A percentile compares a stretch with the other conserved stretches of the same genome.
These are phyloP conservation scores for Ahaetulla prasina DNA, from an alignment of 2,113 vertebrate species.

Conservation along the genomic window DNA sequence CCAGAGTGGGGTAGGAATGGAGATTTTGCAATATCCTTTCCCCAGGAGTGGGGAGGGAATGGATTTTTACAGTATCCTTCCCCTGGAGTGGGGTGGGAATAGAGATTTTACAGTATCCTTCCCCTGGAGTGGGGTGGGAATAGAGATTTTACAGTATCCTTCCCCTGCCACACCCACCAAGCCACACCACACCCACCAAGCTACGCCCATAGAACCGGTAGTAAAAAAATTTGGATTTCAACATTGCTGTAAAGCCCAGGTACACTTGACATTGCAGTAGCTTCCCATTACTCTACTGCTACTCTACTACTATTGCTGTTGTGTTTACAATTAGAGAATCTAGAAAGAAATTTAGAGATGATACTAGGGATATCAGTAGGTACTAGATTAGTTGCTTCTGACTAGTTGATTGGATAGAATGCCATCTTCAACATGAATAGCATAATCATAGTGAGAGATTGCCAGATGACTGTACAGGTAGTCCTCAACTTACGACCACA, in stretches of 20 bases:
- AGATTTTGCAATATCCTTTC: too few species aligned
- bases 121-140: too few species aligned
- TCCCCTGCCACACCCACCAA: too few species aligned
- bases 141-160: too few species aligned
- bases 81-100: too few species aligned
- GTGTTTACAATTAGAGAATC: not conserved
- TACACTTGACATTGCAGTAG: not conserved
- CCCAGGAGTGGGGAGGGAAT: too few species aligned
- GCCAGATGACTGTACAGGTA: not conserved
- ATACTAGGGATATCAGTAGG: not conserved
- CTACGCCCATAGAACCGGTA: too few species aligned
- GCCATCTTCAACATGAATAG: not conserved
- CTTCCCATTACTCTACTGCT: not conserved
- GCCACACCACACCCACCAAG: too few species aligned
- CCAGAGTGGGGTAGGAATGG: too few species aligned
- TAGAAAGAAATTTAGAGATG: not conserved
- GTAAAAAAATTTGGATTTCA: too few species aligned
- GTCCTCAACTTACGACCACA: not conserved
- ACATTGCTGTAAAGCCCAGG: not conserved
- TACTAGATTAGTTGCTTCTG: not conserved
- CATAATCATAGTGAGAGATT: constrained; percentile 5
- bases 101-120: too few species aligned
- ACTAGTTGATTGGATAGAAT: not conserved
- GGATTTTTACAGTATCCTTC: too few species aligned
- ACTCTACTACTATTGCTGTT: not conserved